phyloP scores from a whole-genome alignment of 2,113 vertebrate genomes.

The Lophura nycthemera region DNA sequence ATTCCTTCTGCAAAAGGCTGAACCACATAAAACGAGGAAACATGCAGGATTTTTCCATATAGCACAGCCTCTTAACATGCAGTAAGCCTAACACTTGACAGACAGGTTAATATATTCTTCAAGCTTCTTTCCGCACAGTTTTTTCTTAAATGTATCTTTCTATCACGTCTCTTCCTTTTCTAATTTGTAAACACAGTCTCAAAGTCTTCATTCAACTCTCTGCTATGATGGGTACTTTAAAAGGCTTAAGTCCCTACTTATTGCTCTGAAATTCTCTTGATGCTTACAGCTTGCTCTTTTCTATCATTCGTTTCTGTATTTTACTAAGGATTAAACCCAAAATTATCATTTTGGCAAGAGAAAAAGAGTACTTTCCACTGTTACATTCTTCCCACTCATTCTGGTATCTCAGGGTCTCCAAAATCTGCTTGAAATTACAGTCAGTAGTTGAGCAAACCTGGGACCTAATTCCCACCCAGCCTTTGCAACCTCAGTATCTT shows the following conservation, averaged over 20 bases:
- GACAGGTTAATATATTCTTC: background rate
- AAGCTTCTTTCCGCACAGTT: background rate
- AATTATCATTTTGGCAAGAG: background rate
- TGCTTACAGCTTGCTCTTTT: background rate
- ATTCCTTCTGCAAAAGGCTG: background rate
- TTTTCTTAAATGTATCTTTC: background rate
- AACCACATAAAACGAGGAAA: background rate
- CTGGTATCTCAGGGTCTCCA: background rate
- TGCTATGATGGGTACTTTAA: background rate
- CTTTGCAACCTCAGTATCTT: background rate
- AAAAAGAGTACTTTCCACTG: background rate
- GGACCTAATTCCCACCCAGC: background rate
- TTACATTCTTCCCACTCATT: background rate
- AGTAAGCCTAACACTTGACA: background rate
- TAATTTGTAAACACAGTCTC: background rate
- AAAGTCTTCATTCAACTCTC: background rate
- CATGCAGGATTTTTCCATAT: background rate
- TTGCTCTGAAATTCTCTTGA: background rate
- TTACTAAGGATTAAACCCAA: background rate
- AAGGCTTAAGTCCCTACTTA: background rate
- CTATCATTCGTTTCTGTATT: background rate
- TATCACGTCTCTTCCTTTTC: background rate
- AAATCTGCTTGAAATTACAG: background rate
- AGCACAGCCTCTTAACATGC: background rate
- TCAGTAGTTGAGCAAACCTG: background rate